Evolutionary conservation across 1,140 invertebrate species (phyloP).

Genomic region (Oryctes rhinoceros): DNA sequence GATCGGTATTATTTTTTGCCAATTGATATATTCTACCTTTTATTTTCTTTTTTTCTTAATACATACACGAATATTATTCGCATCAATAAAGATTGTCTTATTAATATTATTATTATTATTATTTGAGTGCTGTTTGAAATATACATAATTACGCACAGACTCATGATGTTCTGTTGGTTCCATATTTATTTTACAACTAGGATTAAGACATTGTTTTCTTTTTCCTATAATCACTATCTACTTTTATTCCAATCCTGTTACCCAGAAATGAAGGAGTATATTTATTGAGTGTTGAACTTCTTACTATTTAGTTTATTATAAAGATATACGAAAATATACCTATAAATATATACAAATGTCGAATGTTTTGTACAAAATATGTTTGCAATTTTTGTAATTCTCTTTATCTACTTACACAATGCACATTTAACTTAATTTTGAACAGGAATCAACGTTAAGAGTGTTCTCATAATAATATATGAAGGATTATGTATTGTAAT

Average conservation of each 20-base stretch:
- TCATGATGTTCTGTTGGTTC: background rate
- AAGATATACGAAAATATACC: conserved; percentile 19
- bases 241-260: background rate
- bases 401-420: background rate
- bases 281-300: conserved; percentile 14
- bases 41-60: too few relatives aligned
- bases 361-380: conserved; percentile 19
- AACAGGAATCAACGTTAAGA: background rate
- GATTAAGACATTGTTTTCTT: background rate
- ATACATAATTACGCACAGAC: background rate
- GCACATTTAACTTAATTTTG: conserved; percentile 27
- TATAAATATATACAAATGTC: conserved; percentile 17
- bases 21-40: too few relatives aligned
- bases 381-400: conserved; percentile 12
- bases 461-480: background rate
- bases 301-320: conserved; percentile 26
- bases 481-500: background rate
- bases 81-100: too few relatives aligned
- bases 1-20: too few relatives aligned
- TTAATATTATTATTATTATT: too few relatives aligned
- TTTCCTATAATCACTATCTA: background rate
- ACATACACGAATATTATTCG: too few relatives aligned
- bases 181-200: background rate
- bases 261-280: background rate
- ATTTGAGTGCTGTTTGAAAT: conserved; percentile 16